Percentiles rank a stretch among this genome's conserved stretches.
phyloP scores from a whole-genome alignment of 2,888 invertebrate species.

The Synanthedon myopaeformis region DNA sequence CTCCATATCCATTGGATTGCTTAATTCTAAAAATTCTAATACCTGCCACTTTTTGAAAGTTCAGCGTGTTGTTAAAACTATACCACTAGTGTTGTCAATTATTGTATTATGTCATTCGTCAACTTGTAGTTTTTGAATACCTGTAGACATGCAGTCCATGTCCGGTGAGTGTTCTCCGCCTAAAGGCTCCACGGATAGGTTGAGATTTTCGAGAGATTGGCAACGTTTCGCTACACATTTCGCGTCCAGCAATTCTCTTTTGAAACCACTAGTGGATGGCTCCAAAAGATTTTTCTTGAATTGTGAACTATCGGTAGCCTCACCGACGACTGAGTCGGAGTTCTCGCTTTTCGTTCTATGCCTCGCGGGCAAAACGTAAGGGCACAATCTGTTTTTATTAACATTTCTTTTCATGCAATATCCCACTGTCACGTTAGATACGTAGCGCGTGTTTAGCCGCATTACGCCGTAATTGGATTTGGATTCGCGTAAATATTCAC shows the following conservation, averaged over 20 bases:
- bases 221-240: constrained; percentile 67
- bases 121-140: constrained; percentile 73
- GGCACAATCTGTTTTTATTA: constrained; percentile 70
- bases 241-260: constrained; percentile 24
- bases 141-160: constrained; percentile 72
- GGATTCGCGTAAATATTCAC: constrained; percentile 68
- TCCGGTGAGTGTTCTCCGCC: constrained; percentile 56
- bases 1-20: constrained; percentile 37
- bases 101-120: constrained; percentile 56
- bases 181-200: constrained; percentile 45
- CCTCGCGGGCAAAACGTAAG: constrained; percentile 69
- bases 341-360: constrained; percentile 74
- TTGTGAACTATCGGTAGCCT: constrained; percentile 41
- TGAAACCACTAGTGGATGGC: constrained; percentile 49
- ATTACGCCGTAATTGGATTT: constrained; percentile 57
- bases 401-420: constrained; percentile 68
- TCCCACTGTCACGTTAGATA: constrained; percentile 73
- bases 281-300: constrained; percentile 44
- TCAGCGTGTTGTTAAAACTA: background rate
- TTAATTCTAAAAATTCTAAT: constrained; percentile 28
- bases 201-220: constrained; percentile 73
- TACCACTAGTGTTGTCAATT: background rate
- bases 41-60: background rate
- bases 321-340: constrained; percentile 59
- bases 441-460: constrained; percentile 72